Evolutionary conservation across 2,888 invertebrate species (phyloP).

Genomic region (Exocentrus adspersus): DNA sequence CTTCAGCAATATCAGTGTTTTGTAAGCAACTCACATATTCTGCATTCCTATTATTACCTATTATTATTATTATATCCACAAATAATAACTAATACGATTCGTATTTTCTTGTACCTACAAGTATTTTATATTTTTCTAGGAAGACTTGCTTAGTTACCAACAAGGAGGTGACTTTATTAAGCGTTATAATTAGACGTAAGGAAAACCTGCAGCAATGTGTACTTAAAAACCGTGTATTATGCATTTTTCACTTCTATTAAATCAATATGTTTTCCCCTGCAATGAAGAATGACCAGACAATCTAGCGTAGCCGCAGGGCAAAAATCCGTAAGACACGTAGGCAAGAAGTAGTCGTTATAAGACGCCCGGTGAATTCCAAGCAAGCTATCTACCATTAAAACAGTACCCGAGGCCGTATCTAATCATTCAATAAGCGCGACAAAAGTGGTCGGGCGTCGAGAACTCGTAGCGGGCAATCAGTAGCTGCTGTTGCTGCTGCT

Average conservation of each 20-base stretch:
- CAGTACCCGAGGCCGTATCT: slow-evolving; percentile 55
- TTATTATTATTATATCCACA: too few relatives aligned
- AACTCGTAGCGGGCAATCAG: slow-evolving; percentile 52
- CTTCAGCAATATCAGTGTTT: too few relatives aligned
- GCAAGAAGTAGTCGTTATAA: slow-evolving; percentile 42
- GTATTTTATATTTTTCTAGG: too few relatives aligned
- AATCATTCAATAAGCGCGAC: slow-evolving; percentile 59
- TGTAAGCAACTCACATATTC: too few relatives aligned
- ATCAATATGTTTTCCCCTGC: background rate
- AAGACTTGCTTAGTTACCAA: too few relatives aligned
- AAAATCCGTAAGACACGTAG: slow-evolving; percentile 33
- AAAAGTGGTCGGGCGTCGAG: slow-evolving; percentile 50
- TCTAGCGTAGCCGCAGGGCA: slow-evolving; percentile 40
- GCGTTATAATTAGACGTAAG: too few relatives aligned
- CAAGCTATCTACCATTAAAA: slow-evolving; percentile 59
- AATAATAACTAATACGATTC: too few relatives aligned
- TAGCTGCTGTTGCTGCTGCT: slow-evolving; percentile 51
- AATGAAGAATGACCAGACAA: slow-evolving; percentile 42
- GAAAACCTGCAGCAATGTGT: background rate
- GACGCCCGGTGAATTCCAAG: slow-evolving; percentile 56
- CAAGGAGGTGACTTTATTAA: background rate
- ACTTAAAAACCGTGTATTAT: background rate
- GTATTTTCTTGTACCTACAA: too few relatives aligned
- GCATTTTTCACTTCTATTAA: too few relatives aligned
- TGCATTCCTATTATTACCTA: too few relatives aligned